Evolutionary conservation across 2,888 invertebrate species (phyloP).

Genomic region (Callyntrura sp.): DNA sequence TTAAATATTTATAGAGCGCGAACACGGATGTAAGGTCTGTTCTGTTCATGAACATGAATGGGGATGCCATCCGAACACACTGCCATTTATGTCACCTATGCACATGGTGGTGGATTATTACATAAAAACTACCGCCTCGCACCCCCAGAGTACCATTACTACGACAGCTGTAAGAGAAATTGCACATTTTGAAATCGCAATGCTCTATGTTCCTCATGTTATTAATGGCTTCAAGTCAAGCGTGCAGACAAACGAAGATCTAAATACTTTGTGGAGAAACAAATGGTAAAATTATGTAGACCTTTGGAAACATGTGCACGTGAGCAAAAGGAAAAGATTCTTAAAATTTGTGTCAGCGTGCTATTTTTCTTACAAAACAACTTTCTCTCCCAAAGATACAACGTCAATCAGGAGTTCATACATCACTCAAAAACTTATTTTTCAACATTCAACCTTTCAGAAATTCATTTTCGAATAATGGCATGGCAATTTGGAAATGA

Average conservation of each 20-base stretch:
- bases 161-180: neutral
- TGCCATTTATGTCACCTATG: too few relatives aligned
- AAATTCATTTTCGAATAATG: too few relatives aligned
- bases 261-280: neutral
- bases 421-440: too few relatives aligned
- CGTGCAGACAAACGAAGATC: neutral
- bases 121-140: neutral
- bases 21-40: neutral
- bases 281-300: too few relatives aligned
- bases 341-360: too few relatives aligned
- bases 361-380: too few relatives aligned
- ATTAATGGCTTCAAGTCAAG: neutral
- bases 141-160: neutral
- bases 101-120: neutral
- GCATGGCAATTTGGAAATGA: too few relatives aligned
- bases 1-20: constrained; percentile 67
- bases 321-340: too few relatives aligned
- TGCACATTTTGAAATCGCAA: neutral
- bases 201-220: neutral
- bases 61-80: neutral
- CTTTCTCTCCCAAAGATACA: too few relatives aligned
- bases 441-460: too few relatives aligned
- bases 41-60: neutral
- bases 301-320: too few relatives aligned
- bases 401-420: too few relatives aligned